phyloP scores from a whole-genome alignment of 2,113 vertebrate genomes.

The Eclectus roratus region DNA sequence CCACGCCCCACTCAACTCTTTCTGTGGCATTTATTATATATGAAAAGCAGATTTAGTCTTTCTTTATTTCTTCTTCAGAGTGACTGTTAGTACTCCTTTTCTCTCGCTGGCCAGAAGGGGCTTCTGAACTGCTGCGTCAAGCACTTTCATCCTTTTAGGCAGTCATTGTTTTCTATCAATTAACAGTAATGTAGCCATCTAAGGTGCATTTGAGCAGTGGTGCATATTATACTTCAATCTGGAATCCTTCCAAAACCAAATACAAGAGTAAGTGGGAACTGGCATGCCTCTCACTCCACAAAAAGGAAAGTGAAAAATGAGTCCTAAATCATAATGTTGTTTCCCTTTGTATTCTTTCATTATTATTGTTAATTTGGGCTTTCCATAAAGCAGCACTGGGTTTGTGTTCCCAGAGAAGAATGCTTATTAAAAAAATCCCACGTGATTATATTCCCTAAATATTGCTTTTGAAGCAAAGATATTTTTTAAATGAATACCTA shows the following conservation, averaged over 20 bases:
- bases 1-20: background rate
- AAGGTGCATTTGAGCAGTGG: background rate
- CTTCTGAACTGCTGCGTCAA: background rate
- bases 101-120: background rate
- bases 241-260: conserved; percentile 35
- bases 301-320: background rate
- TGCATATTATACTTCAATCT: background rate
- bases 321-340: background rate
- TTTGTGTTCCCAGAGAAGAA: background rate
- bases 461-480: background rate
- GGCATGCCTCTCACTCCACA: background rate
- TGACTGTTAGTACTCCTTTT: background rate
- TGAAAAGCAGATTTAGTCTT: background rate
- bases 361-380: background rate
- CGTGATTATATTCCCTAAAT: background rate
- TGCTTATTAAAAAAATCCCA: background rate
- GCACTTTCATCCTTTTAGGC: background rate
- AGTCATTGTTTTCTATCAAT: background rate
- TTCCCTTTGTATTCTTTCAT: background rate
- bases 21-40: background rate
- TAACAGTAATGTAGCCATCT: background rate
- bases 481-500: background rate
- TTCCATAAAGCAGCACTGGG: background rate
- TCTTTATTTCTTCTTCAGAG: background rate
- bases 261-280: background rate